phyloP scores from a whole-genome alignment of 1,140 invertebrate genomes.

The Drosophila nannoptera region DNA sequence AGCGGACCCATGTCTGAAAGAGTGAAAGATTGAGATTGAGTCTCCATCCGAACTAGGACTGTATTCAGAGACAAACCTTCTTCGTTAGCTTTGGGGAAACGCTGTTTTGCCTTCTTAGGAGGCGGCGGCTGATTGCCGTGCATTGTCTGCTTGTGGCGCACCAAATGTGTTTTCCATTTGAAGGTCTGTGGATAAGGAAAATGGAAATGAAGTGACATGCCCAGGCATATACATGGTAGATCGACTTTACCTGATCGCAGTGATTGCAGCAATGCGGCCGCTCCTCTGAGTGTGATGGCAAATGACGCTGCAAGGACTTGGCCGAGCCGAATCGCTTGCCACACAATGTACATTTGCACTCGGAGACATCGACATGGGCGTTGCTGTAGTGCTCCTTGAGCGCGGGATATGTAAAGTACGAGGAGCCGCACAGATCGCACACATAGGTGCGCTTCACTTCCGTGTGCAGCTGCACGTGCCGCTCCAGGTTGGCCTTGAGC shows the following conservation, averaged over 20 bases:
- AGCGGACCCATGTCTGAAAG: constrained; percentile 54
- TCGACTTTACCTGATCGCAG: constrained; percentile 80
- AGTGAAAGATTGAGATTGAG: neutral
- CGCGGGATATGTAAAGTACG: constrained; percentile 78
- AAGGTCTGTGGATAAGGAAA: constrained; percentile 53
- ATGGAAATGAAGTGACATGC: neutral
- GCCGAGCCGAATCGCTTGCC: constrained; percentile 74
- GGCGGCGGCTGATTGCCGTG: constrained; percentile 75
- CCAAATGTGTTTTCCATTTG: constrained; percentile 78
- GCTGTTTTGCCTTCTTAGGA: constrained; percentile 74
- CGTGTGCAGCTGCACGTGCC: constrained; percentile 77
- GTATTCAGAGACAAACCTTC: constrained; percentile 41
- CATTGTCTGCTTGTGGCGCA: constrained; percentile 76
- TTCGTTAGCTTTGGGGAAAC: constrained; percentile 71
- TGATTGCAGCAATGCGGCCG: constrained; percentile 91
- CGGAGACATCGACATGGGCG: constrained; percentile 72
- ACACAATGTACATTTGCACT: constrained; percentile 75
- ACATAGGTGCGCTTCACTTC: constrained; percentile 78
- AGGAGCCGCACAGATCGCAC: constrained; percentile 77
- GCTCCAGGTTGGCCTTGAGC: constrained; percentile 76
- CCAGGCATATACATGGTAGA: no score
- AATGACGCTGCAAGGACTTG: constrained; percentile 85
- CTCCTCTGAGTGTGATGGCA: constrained; percentile 93
- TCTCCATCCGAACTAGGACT: neutral
- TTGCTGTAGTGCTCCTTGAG: constrained; percentile 78